Evolutionary conservation across 2,113 vertebrate species (phyloP).

Genomic region (Tetraodon nigroviridis): DNA sequence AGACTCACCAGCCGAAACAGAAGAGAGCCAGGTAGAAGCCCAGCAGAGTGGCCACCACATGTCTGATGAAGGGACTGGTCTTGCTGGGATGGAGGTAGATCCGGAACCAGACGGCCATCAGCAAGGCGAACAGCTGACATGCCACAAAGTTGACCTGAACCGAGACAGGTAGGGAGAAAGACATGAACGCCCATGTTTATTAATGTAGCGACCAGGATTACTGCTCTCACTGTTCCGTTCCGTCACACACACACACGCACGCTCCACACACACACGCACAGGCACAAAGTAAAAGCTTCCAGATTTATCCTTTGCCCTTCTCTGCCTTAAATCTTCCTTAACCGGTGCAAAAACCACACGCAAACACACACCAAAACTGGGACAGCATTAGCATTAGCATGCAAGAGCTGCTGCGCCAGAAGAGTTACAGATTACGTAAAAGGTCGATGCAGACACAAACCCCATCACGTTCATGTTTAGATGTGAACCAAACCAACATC

Average conservation of each 20-base stretch:
- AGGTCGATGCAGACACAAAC: not conserved
- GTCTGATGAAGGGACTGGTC: constrained; percentile 92
- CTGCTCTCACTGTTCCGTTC: too few relatives aligned
- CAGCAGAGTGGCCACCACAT: constrained; percentile 92
- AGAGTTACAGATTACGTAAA: not conserved
- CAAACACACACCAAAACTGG: not conserved
- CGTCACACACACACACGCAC: too few relatives aligned
- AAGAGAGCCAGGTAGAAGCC: constrained; percentile 98
- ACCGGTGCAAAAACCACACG: not conserved
- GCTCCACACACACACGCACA: not conserved
- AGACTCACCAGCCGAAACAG: constrained; percentile 98
- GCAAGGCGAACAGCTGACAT: constrained; percentile 94
- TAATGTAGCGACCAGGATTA: too few relatives aligned
- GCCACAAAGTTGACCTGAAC: constrained; percentile 96
- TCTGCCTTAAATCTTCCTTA: not conserved
- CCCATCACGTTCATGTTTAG: not conserved
- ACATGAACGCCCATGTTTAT: not conserved
- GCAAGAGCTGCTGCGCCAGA: not conserved
- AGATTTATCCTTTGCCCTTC: not conserved
- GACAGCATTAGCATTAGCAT: not conserved
- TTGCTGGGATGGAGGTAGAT: constrained; percentile 94
- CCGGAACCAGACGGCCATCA: constrained; percentile 94
- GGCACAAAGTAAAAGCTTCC: constrained; percentile 6
- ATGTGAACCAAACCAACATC: too few relatives aligned
- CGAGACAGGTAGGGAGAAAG: not conserved